Evolutionary conservation across 2,888 invertebrate species (phyloP).

Genomic region (Rosalia funebris): DNA sequence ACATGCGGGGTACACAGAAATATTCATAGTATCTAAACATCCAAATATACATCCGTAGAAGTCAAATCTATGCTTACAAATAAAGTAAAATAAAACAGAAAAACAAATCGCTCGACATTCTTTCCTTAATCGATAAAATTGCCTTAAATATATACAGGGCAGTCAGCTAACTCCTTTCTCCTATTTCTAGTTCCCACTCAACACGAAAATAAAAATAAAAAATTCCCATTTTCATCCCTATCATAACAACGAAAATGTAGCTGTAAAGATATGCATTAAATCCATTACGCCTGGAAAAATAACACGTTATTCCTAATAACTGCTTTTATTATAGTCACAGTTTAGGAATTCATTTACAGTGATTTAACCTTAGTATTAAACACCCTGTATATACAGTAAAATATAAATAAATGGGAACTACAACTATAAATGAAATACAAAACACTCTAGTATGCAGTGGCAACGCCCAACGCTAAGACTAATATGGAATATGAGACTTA

Average conservation of each 20-base stretch:
- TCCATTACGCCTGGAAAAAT: no score
- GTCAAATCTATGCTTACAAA: conserved; percentile 11
- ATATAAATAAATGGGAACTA: conserved; percentile 9
- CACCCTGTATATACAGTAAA: conserved; percentile 16
- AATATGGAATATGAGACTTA: background rate
- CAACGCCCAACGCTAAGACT: background rate
- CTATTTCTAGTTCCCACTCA: background rate
- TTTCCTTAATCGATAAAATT: conserved; percentile 11
- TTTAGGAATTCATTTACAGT: background rate
- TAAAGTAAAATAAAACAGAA: no score
- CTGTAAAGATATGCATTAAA: no score
- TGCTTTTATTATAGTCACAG: no score
- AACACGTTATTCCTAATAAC: no score
- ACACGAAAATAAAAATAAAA: background rate
- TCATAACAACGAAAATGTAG: no score
- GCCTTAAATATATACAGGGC: conserved; percentile 22
- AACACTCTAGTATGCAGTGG: background rate
- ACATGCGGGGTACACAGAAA: conserved; percentile 16
- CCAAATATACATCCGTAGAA: conserved; percentile 20
- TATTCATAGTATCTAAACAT: conserved; percentile 13
- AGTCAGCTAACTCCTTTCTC: no score
- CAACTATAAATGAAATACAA: conserved; percentile 21
- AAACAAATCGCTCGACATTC: conserved; percentile 8
- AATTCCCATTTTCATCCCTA: background rate
- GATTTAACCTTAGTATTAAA: conserved; percentile 2